These are phyloP conservation scores for Lasiurus cinereus DNA, from an alignment of 2,113 vertebrate species.

Conservation along the genomic window DNA sequence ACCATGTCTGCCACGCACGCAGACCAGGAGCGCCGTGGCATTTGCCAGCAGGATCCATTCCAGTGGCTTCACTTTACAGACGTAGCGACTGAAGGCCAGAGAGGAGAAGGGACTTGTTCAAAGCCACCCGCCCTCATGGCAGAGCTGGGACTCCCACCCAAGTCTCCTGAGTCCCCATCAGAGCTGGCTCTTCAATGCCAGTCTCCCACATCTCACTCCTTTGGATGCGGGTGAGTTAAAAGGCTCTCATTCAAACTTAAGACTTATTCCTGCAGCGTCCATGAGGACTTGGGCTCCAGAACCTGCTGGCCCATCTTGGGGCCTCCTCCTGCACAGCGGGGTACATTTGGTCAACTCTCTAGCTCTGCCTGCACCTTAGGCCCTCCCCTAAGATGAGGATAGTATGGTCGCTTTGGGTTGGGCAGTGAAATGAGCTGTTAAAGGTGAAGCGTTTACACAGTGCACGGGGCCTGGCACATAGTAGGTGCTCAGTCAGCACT, in stretches of 20 bases:
- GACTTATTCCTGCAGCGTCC: neutral
- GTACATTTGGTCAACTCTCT: neutral
- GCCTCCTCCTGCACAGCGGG: neutral
- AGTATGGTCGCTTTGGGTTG: neutral
- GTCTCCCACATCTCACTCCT: too few species aligned
- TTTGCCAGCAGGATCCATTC: neutral
- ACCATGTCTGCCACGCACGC: neutral
- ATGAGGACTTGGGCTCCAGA: neutral
- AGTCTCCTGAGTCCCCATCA: neutral
- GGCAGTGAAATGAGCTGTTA: neutral
- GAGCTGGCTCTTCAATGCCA: accelerated
- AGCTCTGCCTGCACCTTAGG: neutral
- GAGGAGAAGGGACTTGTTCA: neutral
- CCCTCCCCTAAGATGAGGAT: neutral
- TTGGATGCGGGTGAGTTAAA: neutral
- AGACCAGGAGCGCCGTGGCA: accelerated
- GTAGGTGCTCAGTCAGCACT: neutral
- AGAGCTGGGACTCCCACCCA: conserved; percentile 17
- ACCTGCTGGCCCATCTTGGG: neutral
- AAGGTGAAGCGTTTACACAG: neutral
- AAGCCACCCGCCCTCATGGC: neutral
- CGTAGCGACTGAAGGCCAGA: neutral
- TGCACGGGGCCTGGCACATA: neutral
- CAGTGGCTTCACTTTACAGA: neutral
- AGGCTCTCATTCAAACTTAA: neutral